Conservation (phyloP, 2,797 vertebrate species). For the Paguma larvata region DNA sequence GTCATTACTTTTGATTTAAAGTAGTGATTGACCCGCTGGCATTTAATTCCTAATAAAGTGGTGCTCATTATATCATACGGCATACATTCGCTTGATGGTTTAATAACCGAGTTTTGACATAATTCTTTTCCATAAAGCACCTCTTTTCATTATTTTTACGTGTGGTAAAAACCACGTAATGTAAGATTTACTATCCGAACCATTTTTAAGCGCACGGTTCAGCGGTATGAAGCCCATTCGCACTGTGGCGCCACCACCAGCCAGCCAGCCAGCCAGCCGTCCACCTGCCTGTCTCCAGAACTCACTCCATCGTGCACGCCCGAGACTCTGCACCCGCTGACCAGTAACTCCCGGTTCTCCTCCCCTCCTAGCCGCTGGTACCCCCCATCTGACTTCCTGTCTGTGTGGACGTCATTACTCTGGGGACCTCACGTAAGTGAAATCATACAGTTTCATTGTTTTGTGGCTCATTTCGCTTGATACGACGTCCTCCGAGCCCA, state of each 20-base stretch:
- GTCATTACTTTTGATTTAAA: neutral
- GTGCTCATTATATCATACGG: neutral
- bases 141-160: slow-evolving; percentile 1
- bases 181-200: neutral
- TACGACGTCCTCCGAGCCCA: neutral
- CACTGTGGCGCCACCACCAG: neutral
- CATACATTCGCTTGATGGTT: neutral
- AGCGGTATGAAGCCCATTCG: neutral
- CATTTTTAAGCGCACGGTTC: neutral
- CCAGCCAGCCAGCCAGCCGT: too few relatives aligned
- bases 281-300: neutral
- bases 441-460: neutral
- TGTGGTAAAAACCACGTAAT: neutral
- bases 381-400: neutral
- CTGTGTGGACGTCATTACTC: neutral
- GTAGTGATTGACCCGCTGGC: neutral
- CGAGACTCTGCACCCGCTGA: neutral
- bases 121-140: neutral
- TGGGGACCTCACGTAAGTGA: neutral
- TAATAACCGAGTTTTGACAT: neutral
- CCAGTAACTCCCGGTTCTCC: neutral
- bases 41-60: neutral
- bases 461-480: neutral
- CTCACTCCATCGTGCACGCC: neutral
- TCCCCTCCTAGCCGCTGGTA: neutral